Evolutionary conservation across 1,140 invertebrate species (phyloP).

Genomic region (Lepidurus arcticus): DNA sequence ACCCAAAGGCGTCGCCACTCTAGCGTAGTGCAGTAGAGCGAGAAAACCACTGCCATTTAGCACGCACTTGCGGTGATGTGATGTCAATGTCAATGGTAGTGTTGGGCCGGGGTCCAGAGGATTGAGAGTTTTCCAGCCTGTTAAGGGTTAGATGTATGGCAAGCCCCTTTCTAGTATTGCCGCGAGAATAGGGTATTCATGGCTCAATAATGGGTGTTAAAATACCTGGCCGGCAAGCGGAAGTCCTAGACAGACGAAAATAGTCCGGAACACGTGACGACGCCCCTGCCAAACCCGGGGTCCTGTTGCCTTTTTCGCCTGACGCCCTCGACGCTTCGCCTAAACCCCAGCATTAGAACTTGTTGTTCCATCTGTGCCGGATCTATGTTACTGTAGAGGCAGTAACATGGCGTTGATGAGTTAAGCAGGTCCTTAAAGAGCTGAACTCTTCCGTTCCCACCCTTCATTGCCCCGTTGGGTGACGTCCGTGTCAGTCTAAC

Average conservation of each 20-base stretch:
- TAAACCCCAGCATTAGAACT: background rate
- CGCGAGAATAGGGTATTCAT: too few species aligned
- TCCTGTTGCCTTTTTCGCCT: background rate
- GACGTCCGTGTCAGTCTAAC: background rate
- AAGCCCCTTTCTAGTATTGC: too few species aligned
- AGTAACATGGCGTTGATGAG: background rate
- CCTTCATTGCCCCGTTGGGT: background rate
- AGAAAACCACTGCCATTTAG: too few species aligned
- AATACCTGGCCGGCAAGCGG: background rate
- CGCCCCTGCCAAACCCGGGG: background rate
- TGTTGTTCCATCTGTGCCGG: constrained; percentile 17
- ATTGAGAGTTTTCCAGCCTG: too few species aligned
- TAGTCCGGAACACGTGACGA: constrained; percentile 17
- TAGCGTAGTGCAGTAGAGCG: too few species aligned
- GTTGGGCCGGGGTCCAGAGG: too few species aligned
- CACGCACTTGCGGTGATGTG: too few species aligned
- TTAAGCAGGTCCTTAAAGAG: background rate
- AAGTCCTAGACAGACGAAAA: background rate
- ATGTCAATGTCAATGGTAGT: too few species aligned
- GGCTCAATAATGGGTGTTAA: background rate
- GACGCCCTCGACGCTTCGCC: background rate
- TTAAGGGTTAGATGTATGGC: too few species aligned
- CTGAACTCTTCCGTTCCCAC: background rate
- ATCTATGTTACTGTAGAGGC: background rate
- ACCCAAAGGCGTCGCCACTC: too few species aligned